Percentiles rank a stretch among this genome's conserved stretches.
These are phyloP conservation scores for Thecocarcelia acutangulata DNA, from an alignment of 2,888 invertebrate species.

Conservation along the genomic window DNA sequence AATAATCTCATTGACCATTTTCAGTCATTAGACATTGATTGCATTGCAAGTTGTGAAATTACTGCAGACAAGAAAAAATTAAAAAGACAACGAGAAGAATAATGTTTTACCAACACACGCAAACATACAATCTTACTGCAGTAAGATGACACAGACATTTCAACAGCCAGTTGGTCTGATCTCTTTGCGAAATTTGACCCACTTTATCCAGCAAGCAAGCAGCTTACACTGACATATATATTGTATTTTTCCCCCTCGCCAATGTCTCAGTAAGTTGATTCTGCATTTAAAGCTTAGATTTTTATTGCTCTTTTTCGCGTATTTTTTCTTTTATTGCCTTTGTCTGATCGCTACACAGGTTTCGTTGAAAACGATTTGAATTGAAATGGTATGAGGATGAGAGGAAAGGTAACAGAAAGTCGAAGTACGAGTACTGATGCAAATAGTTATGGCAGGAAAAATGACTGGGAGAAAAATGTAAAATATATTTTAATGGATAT, in stretches of 20 bases:
- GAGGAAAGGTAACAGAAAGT: no score
- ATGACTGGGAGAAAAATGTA: no score
- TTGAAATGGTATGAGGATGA: no score
- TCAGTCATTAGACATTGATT: conserved; percentile 12
- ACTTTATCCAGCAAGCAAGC: conserved; percentile 15
- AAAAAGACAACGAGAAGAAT: background rate
- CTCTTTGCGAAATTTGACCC: conserved; percentile 30
- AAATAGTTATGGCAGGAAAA: no score
- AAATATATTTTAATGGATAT: no score
- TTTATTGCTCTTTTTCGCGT: background rate
- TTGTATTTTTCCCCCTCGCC: conserved; percentile 5
- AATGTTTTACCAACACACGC: background rate
- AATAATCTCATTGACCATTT: conserved; percentile 38
- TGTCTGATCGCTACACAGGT: no score
- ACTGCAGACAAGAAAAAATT: background rate
- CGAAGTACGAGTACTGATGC: no score
- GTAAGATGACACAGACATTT: background rate
- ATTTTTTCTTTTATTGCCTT: no score
- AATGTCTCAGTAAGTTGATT: background rate
- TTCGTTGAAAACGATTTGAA: no score
- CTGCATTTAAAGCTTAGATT: background rate
- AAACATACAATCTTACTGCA: background rate
- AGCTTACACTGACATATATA: conserved; percentile 32
- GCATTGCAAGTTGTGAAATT: conserved; percentile 29
- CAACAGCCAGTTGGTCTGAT: background rate